Evolutionary conservation across 2,888 invertebrate species (phyloP), one percentile per base, ranked within the genome.

Genomic region (Aradus depressus): DNA sequence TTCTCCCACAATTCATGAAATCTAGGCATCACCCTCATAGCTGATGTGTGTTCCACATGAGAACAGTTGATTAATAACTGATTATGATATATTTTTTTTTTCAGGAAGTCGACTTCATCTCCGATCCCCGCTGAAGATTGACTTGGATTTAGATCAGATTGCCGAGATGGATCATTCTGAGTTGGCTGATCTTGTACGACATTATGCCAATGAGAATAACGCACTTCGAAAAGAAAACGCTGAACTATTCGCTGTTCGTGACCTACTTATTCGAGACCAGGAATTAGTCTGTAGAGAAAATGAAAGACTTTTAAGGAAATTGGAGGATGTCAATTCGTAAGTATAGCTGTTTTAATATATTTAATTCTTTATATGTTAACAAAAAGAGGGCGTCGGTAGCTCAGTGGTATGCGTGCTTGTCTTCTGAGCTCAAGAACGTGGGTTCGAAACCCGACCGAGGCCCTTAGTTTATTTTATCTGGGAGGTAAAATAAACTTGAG

Each of bases 241-340:
- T 2, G 91, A 93, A 60, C 71, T 93, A 48, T 90, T 81, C 68
- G 75, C 75, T 28, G 77, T 84, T 0, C 71, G 87, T 42, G 90
- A 92, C 65, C 76, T 83, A 58, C 74, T 91, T 54, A 74, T 89
- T 58, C 70, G 90, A 10, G 93, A 95, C 66, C 92, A 92, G 66
- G 92, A 93, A 67, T 67, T 88, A 31, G 81, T 93, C 23, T 89
- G 88, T 63, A 72, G 87, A 50, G 93, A 95, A 68, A 95, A 95
- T 63, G 93, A 95, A 66, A 72, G 87, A 47, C 72, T 95, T 53
- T 69, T 88, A 48, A 86, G 84, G 67, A 89, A 90, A 68, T 69
- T 93, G 48, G 91, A 92, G 67, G 87, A 88, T 68, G 84, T 87
- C 52, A 87, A 86, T 68, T 79, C 80, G 87, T 88, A 71, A 79